These are phyloP conservation scores for Sminthopsis crassicaudata DNA, from an alignment of 2,113 vertebrate species.

Conservation along the genomic window DNA sequence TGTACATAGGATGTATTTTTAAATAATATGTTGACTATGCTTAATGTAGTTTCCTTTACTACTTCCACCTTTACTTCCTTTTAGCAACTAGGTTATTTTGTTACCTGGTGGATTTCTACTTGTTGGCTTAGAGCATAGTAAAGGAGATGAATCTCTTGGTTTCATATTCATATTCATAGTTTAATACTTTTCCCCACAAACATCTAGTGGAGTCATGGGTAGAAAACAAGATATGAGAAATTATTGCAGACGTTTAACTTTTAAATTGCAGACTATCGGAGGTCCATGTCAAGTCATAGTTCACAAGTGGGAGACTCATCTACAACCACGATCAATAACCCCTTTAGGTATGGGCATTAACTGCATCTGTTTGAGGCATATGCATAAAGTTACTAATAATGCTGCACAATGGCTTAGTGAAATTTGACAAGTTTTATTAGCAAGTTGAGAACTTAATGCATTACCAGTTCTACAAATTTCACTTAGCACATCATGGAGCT, in stretches of 20 bases:
- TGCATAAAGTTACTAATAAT: conserved; percentile 87
- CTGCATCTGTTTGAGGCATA: conserved; percentile 89
- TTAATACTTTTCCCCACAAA: conserved; percentile 76
- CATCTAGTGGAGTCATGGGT: conserved; percentile 83
- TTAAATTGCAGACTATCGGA: conserved; percentile 97
- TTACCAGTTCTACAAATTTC: conserved; percentile 69
- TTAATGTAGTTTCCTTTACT: conserved; percentile 46
- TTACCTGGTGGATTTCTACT: conserved; percentile 53
- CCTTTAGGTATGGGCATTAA: conserved; percentile 96
- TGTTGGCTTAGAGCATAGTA: conserved; percentile 66
- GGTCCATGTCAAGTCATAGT: conserved; percentile 98
- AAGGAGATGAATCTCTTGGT: conserved; percentile 70
- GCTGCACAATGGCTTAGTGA: conserved; percentile 84
- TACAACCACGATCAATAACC: conserved; percentile 95
- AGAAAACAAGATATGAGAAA: conserved; percentile 84
- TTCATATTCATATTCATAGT: conserved; percentile 60
- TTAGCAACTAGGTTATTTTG: conserved; percentile 62
- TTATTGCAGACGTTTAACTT: conserved; percentile 92
- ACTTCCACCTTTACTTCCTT: conserved; percentile 57
- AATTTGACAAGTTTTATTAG: conserved; percentile 73
- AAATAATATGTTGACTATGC: conserved; percentile 24
- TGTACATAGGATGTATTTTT: conserved; percentile 4
- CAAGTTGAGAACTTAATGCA: conserved; percentile 71
- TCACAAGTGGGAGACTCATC: conserved; percentile 99
- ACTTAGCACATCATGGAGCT: conserved; percentile 78